phyloP scores from a whole-genome alignment of 2,797 vertebrate species.

The Poeciliopsis turneri region DNA sequence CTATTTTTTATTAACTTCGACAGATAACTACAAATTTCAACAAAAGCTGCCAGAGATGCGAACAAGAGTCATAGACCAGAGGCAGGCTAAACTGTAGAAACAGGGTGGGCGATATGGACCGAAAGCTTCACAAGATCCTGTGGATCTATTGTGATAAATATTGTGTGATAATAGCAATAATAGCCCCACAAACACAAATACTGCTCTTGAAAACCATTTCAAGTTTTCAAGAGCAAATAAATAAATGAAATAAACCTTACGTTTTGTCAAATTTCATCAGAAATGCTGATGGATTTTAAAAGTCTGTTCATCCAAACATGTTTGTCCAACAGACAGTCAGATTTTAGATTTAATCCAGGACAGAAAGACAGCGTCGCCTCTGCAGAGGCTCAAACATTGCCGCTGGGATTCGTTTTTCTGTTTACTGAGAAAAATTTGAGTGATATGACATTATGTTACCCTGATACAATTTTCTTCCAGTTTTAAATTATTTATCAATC shows the following conservation, averaged over 20 bases:
- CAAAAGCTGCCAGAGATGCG: background rate
- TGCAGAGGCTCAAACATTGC: slow-evolving; percentile 14
- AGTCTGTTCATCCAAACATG: slow-evolving; percentile 18
- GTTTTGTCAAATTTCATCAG: too few species aligned
- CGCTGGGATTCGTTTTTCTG: background rate
- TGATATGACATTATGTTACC: background rate
- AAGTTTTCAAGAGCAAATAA: too few species aligned
- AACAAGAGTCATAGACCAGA: background rate
- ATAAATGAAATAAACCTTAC: too few species aligned
- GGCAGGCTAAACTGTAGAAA: background rate
- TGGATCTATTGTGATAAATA: too few species aligned
- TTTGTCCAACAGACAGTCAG: slow-evolving; percentile 17
- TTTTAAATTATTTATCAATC: slow-evolving; percentile 26
- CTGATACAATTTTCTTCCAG: slow-evolving; percentile 37
- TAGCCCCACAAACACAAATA: too few species aligned
- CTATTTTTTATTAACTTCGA: too few species aligned
- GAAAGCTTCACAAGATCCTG: too few species aligned
- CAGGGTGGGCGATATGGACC: accelerated
- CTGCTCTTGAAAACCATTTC: too few species aligned
- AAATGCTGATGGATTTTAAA: slow-evolving; percentile 12
- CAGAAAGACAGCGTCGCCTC: slow-evolving; percentile 8
- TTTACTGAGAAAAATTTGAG: background rate
- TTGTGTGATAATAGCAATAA: too few species aligned
- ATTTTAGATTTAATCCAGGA: slow-evolving; percentile 10
- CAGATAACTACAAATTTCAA: background rate